Percentiles rank a stretch among this genome's conserved stretches.
phyloP scores from a whole-genome alignment of 2,113 vertebrate species.

The Nycticorax nycticorax region DNA sequence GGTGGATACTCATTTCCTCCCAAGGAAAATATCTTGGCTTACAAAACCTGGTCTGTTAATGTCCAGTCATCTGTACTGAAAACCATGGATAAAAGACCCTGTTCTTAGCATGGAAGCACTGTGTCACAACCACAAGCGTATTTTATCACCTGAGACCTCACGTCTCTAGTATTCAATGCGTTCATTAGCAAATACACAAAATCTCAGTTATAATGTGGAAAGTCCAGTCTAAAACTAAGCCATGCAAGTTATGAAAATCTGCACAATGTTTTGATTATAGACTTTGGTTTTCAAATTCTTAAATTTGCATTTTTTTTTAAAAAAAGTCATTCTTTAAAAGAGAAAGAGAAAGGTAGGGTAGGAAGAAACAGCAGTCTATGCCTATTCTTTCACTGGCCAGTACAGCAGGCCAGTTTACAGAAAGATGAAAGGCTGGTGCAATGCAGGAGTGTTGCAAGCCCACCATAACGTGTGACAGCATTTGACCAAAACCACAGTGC shows the following conservation, averaged over 20 bases:
- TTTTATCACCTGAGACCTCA: slow-evolving; percentile 19
- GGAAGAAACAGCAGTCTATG: background rate
- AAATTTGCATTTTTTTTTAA: background rate
- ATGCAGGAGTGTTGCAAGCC: background rate
- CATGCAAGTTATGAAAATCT: background rate
- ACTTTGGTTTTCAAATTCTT: background rate
- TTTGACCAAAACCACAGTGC: background rate
- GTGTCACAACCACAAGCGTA: background rate
- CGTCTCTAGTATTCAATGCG: background rate
- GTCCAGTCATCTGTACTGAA: background rate
- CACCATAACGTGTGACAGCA: background rate
- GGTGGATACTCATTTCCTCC: background rate
- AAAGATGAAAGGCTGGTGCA: background rate
- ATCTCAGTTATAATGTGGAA: background rate
- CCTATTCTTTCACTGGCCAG: background rate
- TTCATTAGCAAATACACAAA: background rate
- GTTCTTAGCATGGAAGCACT: background rate
- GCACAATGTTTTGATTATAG: background rate
- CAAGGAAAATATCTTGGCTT: slow-evolving; percentile 20
- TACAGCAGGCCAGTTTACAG: background rate
- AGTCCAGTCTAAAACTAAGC: background rate
- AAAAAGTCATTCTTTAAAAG: background rate
- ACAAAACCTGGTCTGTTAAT: background rate
- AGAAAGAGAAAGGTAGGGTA: background rate
- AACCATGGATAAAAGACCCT: background rate